Conservation (phyloP, 2,888 invertebrate species). For the Drosophila prostipennis region DNA sequence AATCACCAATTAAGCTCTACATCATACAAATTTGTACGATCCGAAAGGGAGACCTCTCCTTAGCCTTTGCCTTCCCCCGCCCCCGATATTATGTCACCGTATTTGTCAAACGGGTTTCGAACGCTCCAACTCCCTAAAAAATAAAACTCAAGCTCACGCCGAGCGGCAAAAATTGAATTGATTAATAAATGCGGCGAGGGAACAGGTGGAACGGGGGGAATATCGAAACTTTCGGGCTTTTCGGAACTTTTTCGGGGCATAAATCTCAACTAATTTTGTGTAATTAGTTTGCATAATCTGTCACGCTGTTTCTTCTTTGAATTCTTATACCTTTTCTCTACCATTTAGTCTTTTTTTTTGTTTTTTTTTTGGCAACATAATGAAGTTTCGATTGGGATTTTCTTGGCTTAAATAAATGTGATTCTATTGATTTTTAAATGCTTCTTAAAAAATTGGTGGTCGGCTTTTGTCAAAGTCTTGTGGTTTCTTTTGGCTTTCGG, state of each 20-base stretch:
- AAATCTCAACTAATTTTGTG: slow-evolving; percentile 76
- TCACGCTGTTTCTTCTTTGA: slow-evolving; percentile 62
- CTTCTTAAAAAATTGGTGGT: slow-evolving; percentile 41
- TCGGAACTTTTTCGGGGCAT: slow-evolving; percentile 53
- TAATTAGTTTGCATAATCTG: slow-evolving; percentile 79
- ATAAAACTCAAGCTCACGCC: slow-evolving; percentile 47
- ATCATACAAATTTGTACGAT: slow-evolving; percentile 82
- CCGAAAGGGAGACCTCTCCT: slow-evolving; percentile 35
- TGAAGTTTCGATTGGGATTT: slow-evolving; percentile 49
- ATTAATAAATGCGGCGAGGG: slow-evolving; percentile 65
- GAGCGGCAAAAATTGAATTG: slow-evolving; percentile 71
- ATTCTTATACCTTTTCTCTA: slow-evolving; percentile 29
- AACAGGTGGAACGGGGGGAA: background rate
- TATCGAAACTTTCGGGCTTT: slow-evolving; percentile 27
- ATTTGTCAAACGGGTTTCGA: slow-evolving; percentile 67
- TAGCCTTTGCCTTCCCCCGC: slow-evolving; percentile 49
- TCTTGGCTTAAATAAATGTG: slow-evolving; percentile 75
- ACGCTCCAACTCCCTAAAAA: background rate
- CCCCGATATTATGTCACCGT: slow-evolving; percentile 69
- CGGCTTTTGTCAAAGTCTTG: slow-evolving; percentile 64
- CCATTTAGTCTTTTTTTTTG: slow-evolving; percentile 1
- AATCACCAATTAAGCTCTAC: slow-evolving; percentile 84
- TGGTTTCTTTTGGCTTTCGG: slow-evolving; percentile 18
- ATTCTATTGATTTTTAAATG: slow-evolving; percentile 65
- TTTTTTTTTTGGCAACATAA: slow-evolving; percentile 50